Percentiles rank a stretch among this genome's conserved stretches.
Evolutionary conservation across 2,797 vertebrate genomes (phyloP).

Genomic region (Danionella dracula): DNA sequence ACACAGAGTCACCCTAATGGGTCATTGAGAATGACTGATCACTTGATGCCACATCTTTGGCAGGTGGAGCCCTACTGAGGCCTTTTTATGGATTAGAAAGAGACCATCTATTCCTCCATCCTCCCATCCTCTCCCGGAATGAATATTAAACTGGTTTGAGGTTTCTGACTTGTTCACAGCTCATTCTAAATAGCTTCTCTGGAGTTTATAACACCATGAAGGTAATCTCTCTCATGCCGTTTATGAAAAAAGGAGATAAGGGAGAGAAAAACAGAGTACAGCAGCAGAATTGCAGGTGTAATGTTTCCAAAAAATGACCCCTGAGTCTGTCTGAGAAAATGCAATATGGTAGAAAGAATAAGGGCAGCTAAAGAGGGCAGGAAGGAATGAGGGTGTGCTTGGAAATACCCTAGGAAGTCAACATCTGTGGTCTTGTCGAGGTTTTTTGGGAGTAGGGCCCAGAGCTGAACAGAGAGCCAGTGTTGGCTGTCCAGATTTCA

Average conservation of each 20-base stretch:
- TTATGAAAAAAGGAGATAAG: too few relatives aligned
- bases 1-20: constrained; percentile 59
- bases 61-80: constrained; percentile 49
- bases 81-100: constrained; percentile 49
- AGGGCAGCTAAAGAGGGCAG: not conserved
- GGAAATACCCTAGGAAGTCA: constrained; percentile 23
- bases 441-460: constrained; percentile 15
- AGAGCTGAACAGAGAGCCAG: constrained; percentile 1
- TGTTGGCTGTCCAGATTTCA: constrained; percentile 5
- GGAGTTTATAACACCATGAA: constrained; percentile 31
- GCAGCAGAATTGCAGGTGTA: constrained; percentile 23
- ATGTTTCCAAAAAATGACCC: constrained; percentile 31
- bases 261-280: constrained; percentile 9
- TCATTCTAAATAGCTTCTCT: not conserved
- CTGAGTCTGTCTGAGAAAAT: constrained; percentile 4
- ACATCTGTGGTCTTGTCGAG: constrained; percentile 34
- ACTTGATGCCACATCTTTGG: constrained; percentile 50
- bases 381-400: not conserved
- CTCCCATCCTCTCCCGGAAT: constrained; percentile 24
- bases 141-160: constrained; percentile 17
- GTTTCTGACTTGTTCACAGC: constrained; percentile 2
- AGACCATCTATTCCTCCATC: constrained; percentile 9
- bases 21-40: constrained; percentile 62
- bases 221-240: constrained; percentile 28
- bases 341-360: not conserved